Percentiles rank a stretch among this genome's conserved stretches.
phyloP scores from a whole-genome alignment of 1,140 invertebrate species.

The Platorchestia sp. region DNA sequence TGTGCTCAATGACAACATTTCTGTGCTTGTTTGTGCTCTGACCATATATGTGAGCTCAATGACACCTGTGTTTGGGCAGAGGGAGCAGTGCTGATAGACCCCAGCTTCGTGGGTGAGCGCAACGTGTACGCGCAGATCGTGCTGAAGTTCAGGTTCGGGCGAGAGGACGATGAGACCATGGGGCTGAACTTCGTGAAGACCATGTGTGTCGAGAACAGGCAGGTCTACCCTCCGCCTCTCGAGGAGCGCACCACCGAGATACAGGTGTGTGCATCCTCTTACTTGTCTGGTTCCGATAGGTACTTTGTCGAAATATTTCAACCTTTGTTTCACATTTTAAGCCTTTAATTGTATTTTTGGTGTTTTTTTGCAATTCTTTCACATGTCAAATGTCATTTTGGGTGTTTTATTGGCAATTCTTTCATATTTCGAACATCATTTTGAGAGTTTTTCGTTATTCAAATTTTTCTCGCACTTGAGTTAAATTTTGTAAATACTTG shows the following conservation, averaged over 20 bases:
- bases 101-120: slow-evolving; percentile 87
- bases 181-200: slow-evolving; percentile 98
- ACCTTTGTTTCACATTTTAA: too few relatives aligned
- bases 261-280: too few relatives aligned
- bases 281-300: too few relatives aligned
- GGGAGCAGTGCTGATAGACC: slow-evolving; percentile 92
- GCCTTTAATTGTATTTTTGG: too few relatives aligned
- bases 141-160: slow-evolving; percentile 96
- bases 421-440: too few relatives aligned
- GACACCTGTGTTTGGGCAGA: slow-evolving; percentile 77
- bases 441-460: too few relatives aligned
- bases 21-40: neutral
- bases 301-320: too few relatives aligned
- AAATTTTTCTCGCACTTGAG: too few relatives aligned
- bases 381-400: too few relatives aligned
- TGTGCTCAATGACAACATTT: neutral
- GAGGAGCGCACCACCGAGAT: slow-evolving; percentile 77
- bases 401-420: too few relatives aligned
- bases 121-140: slow-evolving; percentile 94
- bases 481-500: too few relatives aligned
- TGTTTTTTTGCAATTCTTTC: too few relatives aligned
- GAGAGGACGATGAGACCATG: slow-evolving; percentile 98
- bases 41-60: neutral
- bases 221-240: slow-evolving; percentile 83
- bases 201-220: slow-evolving; percentile 87